Percentiles rank a stretch among this genome's conserved stretches.
These are phyloP conservation scores for Pseudorectes ferrugineus DNA, from an alignment of 2,113 vertebrate species.

Conservation along the genomic window DNA sequence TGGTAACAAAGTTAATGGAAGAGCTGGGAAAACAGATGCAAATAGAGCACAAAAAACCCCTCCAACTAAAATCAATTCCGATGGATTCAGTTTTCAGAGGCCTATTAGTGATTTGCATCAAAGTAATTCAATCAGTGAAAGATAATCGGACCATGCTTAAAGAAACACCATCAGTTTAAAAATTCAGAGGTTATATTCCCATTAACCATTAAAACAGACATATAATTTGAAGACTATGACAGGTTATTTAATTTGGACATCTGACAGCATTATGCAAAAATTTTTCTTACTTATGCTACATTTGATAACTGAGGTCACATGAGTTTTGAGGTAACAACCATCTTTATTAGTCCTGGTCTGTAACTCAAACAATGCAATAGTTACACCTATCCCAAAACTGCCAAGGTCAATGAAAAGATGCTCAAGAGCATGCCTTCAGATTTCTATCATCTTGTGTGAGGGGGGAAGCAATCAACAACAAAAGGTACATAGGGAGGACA, in stretches of 20 bases:
- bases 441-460: background rate
- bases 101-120: background rate
- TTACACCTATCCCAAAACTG: background rate
- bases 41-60: background rate
- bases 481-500: background rate
- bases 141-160: background rate
- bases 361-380: background rate
- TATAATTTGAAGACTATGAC: background rate
- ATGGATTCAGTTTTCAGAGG: constrained; percentile 4
- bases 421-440: background rate
- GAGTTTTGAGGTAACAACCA: background rate
- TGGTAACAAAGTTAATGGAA: background rate
- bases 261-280: background rate
- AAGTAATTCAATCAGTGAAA: background rate
- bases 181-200: background rate
- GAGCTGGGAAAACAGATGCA: background rate
- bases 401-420: background rate
- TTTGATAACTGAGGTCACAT: background rate
- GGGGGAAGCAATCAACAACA: background rate
- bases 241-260: background rate
- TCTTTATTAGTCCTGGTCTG: background rate
- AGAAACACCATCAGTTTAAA: background rate
- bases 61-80: constrained; percentile 35
- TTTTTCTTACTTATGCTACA: background rate
- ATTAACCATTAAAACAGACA: background rate